A percentile compares a stretch with the other conserved stretches of the same genome.
These are phyloP conservation scores for Petrolisthes manimaculis DNA, from an alignment of 2,888 invertebrate species.

Conservation along the genomic window DNA sequence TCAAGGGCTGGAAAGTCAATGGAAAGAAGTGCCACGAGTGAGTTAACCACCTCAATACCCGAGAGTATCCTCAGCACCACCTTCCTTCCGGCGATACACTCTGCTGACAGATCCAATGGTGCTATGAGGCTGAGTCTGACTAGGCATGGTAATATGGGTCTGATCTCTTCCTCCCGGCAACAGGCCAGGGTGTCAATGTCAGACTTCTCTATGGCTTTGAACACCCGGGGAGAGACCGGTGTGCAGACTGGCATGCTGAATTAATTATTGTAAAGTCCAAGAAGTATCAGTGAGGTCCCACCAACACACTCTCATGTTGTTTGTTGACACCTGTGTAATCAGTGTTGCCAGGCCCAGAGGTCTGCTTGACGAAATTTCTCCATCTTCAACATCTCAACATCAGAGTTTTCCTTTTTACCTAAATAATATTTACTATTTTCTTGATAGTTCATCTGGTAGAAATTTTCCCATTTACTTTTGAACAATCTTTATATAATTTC, in stretches of 20 bases:
- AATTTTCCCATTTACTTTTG: no score
- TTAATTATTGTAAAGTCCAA: neutral
- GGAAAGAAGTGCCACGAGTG: slow-evolving; percentile 90
- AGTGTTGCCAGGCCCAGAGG: neutral
- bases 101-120: slow-evolving; percentile 86
- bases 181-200: slow-evolving; percentile 74
- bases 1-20: slow-evolving; percentile 95
- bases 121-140: slow-evolving; percentile 91
- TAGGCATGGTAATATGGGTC: slow-evolving; percentile 91
- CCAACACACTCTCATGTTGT: no score
- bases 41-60: slow-evolving; percentile 93
- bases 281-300: neutral
- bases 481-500: no score
- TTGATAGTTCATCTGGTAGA: no score
- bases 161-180: slow-evolving; percentile 77
- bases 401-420: neutral
- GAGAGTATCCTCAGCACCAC: slow-evolving; percentile 89
- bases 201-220: slow-evolving; percentile 85
- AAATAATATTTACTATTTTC: neutral
- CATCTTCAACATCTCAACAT: no score
- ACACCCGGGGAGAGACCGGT: slow-evolving; percentile 79
- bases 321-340: neutral
- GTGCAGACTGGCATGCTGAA: slow-evolving; percentile 32
- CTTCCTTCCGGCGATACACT: slow-evolving; percentile 86
- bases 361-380: no score